phyloP scores from a whole-genome alignment of 1,140 invertebrate genomes.

The Hycleus phaleratus region DNA sequence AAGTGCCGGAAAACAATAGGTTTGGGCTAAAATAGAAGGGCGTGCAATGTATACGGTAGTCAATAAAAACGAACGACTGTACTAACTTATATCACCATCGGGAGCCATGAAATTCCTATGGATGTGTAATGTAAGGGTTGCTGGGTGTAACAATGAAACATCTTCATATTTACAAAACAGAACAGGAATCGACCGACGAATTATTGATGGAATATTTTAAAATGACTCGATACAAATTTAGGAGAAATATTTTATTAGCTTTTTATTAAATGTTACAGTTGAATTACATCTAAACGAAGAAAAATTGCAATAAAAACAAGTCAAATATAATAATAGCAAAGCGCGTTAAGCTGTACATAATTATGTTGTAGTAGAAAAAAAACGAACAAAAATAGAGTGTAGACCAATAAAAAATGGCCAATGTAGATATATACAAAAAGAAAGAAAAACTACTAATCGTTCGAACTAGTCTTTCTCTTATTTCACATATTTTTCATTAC shows the following conservation, averaged over 20 bases:
- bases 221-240: no score
- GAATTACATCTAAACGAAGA: slow-evolving; percentile 12
- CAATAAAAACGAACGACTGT: slow-evolving; percentile 29
- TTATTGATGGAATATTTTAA: no score
- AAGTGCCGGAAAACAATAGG: no score
- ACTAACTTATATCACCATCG: slow-evolving; percentile 25
- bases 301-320: slow-evolving; percentile 15
- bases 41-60: slow-evolving; percentile 22
- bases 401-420: slow-evolving; percentile 20
- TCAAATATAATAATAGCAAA: slow-evolving; percentile 15
- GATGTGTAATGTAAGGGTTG: slow-evolving; percentile 18
- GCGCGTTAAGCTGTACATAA: slow-evolving; percentile 16
- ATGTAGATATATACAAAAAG: slow-evolving; percentile 23
- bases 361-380: no score
- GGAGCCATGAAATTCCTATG: slow-evolving; percentile 18
- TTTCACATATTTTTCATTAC: neutral
- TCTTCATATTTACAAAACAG: no score
- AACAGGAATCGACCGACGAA: no score
- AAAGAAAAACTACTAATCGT: slow-evolving; percentile 17
- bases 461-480: slow-evolving; percentile 19
- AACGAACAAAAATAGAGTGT: no score
- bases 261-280: slow-evolving; percentile 13
- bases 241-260: slow-evolving; percentile 4
- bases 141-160: no score
- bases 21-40: neutral